Conservation (phyloP, 2,797 vertebrate genomes). For the Pelobates cultripes region DNA sequence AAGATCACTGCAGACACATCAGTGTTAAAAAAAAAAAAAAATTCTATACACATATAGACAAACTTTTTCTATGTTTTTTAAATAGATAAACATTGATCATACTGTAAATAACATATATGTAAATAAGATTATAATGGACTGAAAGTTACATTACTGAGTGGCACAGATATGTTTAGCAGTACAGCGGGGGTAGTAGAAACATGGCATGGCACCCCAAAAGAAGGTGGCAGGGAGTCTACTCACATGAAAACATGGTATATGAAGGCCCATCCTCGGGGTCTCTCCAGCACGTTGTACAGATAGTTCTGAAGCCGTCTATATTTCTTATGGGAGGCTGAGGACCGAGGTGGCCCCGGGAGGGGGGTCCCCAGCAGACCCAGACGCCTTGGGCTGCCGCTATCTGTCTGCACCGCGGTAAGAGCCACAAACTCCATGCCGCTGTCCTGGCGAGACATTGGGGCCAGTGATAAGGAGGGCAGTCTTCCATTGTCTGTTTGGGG, state of each 20-base stretch:
- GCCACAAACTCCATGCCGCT: slow-evolving; percentile 86
- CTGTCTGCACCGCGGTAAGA: slow-evolving; percentile 85
- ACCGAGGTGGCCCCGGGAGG: slow-evolving; percentile 72
- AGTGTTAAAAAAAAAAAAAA: too few species aligned
- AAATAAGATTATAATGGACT: too few species aligned
- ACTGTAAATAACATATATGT: too few species aligned
- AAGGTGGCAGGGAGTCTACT: slow-evolving; percentile 67
- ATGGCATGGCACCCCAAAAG: too few species aligned
- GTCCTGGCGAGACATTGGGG: slow-evolving; percentile 73
- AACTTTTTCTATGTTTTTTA: too few species aligned
- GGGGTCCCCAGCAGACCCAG: slow-evolving; percentile 81
- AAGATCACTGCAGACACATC: too few species aligned
- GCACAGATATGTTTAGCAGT: too few species aligned
- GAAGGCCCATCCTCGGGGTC: slow-evolving; percentile 95
- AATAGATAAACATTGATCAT: too few species aligned
- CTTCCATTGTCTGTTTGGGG: slow-evolving; percentile 82
- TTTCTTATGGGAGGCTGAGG: slow-evolving; percentile 79
- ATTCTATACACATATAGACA: too few species aligned
- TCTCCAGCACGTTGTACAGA: slow-evolving; percentile 96
- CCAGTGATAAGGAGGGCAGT: slow-evolving; percentile 67
- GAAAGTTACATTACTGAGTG: too few species aligned
- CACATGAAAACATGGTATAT: slow-evolving; percentile 97
- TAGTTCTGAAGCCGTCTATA: slow-evolving; percentile 92
- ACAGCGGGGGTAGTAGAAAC: too few species aligned
- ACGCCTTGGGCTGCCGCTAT: slow-evolving; percentile 78